Conservation (phyloP, 2,113 vertebrate genomes). For the Jacana jacana region DNA sequence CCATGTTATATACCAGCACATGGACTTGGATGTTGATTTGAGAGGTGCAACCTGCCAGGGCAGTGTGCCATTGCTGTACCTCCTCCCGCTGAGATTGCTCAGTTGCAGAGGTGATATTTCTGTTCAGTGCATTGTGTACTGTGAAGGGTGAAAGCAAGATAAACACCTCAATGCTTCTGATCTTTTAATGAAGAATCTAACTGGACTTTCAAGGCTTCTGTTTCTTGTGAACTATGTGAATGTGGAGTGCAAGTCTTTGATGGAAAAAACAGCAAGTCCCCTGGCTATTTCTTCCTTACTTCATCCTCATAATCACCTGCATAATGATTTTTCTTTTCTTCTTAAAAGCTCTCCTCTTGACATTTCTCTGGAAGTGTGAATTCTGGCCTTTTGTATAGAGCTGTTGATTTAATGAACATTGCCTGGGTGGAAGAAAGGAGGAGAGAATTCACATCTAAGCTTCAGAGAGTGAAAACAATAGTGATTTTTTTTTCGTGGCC, state of each 20-base stretch:
- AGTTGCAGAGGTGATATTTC: background rate
- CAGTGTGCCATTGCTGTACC: background rate
- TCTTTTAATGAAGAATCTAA: background rate
- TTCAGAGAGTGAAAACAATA: background rate
- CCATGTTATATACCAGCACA: fast-evolving
- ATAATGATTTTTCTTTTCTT: background rate
- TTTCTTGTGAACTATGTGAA: background rate
- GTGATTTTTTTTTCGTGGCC: background rate
- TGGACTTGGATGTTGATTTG: background rate
- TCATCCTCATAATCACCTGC: background rate
- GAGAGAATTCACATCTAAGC: background rate
- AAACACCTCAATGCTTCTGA: background rate
- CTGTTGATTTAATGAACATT: background rate
- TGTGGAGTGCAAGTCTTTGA: background rate
- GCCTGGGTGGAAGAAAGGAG: background rate
- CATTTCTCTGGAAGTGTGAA: background rate
- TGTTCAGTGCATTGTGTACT: background rate
- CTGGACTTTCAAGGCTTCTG: background rate
- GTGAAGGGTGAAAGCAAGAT: background rate
- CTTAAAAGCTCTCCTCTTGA: background rate
- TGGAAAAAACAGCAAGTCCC: background rate
- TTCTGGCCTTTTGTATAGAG: background rate
- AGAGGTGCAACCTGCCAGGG: background rate
- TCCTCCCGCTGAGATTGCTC: background rate
- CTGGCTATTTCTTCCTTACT: background rate